Base-by-base conservation (phyloP, 1,140 invertebrate genomes). In the Musca vetustissima region DNA sequence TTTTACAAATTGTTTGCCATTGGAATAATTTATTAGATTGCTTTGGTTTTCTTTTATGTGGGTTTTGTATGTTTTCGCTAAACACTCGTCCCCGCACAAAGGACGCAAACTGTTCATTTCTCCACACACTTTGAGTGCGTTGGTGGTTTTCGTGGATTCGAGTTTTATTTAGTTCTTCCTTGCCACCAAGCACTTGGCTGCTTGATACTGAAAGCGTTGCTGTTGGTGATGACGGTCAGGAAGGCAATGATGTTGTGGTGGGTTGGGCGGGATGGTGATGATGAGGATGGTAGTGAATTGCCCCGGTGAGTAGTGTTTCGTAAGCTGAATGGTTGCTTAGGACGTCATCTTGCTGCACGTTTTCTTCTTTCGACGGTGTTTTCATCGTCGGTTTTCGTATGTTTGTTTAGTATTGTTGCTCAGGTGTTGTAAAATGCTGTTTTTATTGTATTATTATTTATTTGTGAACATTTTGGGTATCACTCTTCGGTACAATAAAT, bases 1-100 rank as follows among this genome's bases (percentile, higher is more conserved):
- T 61, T 61, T 61, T 61, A 61, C 57, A 61, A 61, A 61, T 61
- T 61, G 57, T 61, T 61, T 61, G 57, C 57, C 57, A 61, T 61
- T 61, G n/a, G 57, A 61, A 61, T 61, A 61, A 61, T 61, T 61
- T 61, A 61, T 61, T 61, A 61, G 57, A 61, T 61, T 28, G 57
- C 57, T 61, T 61, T 61, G 57, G 57, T 61, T 61, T 61, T 61
- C 57, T 61, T 61, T 61, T 61, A 61, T 61, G 57, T 61, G 57
- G 57, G 57, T 36, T 61, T 61, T 61, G 28, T 36, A 36, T 61
- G 15, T 43, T 28, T 61, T 61, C 36, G 57, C 43, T 57, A 28
- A 57, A 57, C 53, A 57, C 53, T 17, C 25, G 11, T 43, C 11
- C 36, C 11, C 36, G 11, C 36, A 43, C 36, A 43, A 43, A 43